A percentile compares a stretch with the other conserved stretches of the same genome.
Evolutionary conservation across 35 echinoderm and acorn worm genomes (phyloP).

Genomic region (Heliocidaris erythrogramma): DNA sequence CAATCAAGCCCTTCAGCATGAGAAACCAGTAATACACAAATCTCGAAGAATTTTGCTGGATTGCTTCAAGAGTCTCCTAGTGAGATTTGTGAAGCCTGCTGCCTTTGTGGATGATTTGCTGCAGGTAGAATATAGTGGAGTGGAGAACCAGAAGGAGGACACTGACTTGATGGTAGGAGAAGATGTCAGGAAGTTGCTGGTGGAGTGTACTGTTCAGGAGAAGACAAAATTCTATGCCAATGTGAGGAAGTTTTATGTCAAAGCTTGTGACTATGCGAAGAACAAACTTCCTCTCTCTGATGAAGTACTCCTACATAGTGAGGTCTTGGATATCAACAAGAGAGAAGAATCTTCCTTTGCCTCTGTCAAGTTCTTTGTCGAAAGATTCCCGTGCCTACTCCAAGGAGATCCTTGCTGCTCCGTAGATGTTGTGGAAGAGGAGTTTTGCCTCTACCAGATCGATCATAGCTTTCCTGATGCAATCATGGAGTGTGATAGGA

Average conservation of each 20-base stretch:
- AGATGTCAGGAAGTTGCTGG: neutral
- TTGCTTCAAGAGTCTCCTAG: constrained; percentile 26
- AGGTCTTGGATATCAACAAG: constrained; percentile 23
- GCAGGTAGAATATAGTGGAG: neutral
- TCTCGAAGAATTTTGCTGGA: neutral
- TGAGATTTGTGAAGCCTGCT: constrained; percentile 38
- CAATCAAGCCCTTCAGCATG: constrained; percentile 38
- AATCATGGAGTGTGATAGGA: neutral
- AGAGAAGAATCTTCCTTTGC: constrained; percentile 25
- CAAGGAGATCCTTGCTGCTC: neutral
- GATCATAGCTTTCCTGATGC: neutral
- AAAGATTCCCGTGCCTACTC: constrained; percentile 40
- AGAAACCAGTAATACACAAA: constrained; percentile 38
- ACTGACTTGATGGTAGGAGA: constrained; percentile 35
- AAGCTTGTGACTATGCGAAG: constrained; percentile 41
- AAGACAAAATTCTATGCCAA: neutral
- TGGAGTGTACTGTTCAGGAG: neutral
- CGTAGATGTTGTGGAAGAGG: constrained; percentile 34
- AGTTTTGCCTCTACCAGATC: constrained; percentile 53
- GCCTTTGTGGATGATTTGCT: neutral
- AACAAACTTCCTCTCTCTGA: constrained; percentile 33
- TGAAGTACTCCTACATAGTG: constrained; percentile 27
- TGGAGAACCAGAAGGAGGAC: constrained; percentile 40
- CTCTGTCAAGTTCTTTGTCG: constrained; percentile 18
- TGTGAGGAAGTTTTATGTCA: neutral